These are phyloP conservation scores for Stichopus horrens DNA, from an alignment of 53 echinoderm and acorn worm species.

Conservation along the genomic window DNA sequence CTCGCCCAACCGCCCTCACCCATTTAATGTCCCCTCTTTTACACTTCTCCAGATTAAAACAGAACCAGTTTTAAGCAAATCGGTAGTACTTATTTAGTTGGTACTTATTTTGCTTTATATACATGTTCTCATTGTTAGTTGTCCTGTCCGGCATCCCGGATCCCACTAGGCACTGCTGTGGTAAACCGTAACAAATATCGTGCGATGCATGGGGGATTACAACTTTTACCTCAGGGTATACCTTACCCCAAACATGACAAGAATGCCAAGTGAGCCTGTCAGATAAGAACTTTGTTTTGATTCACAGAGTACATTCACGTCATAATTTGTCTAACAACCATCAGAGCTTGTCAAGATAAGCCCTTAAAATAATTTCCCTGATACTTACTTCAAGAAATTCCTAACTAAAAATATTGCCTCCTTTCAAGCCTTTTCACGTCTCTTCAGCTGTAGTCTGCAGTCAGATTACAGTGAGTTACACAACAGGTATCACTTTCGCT, in stretches of 20 bases:
- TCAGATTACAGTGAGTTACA: no score
- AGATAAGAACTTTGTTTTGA: conserved; percentile 8
- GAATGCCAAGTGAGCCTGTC: conserved; percentile 19
- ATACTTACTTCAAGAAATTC: neutral
- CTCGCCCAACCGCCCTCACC: no score
- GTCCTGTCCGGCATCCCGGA: no score
- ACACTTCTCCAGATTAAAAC: no score
- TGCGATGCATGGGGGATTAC: neutral
- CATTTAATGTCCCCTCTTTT: no score
- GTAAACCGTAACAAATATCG: neutral
- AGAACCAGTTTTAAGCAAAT: no score
- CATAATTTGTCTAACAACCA: conserved; percentile 7
- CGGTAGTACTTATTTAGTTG: no score
- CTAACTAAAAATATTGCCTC: neutral
- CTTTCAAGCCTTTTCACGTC: no score
- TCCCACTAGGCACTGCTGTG: conserved; percentile 3
- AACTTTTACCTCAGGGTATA: conserved; percentile 1
- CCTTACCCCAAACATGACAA: conserved; percentile 15
- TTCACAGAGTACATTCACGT: conserved; percentile 9
- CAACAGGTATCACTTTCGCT: no score
- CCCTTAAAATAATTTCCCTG: neutral
- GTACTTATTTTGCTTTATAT: no score
- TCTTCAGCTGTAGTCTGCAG: no score
- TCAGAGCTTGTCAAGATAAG: conserved; percentile 10
- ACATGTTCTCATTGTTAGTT: no score